phyloP scores from a whole-genome alignment of 2,888 invertebrate species.

The Ophioninae sp. region DNA sequence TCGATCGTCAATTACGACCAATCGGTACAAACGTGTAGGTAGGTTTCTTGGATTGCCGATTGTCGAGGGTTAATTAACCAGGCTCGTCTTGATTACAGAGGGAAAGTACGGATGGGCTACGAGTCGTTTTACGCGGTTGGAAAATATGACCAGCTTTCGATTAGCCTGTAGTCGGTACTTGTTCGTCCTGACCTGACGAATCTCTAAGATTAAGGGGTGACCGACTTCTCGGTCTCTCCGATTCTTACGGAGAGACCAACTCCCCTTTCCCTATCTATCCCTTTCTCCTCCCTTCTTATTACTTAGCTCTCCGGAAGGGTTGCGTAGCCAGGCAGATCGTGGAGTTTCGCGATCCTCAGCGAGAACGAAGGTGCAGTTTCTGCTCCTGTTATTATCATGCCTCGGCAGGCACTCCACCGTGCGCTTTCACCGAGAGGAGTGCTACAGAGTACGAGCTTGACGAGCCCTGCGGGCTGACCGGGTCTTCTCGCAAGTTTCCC shows the following conservation, averaged over 20 bases:
- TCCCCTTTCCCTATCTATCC: not conserved
- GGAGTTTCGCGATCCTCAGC: constrained; percentile 41
- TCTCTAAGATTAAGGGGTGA: constrained; percentile 14
- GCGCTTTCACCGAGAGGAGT: constrained; percentile 58
- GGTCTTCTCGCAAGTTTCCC: constrained; percentile 73
- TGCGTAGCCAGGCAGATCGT: constrained; percentile 26
- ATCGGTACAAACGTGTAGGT: not conserved
- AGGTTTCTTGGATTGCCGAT: not conserved
- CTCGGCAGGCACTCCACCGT: constrained; percentile 29
- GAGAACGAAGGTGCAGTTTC: constrained; percentile 36
- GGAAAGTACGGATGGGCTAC: too few relatives aligned
- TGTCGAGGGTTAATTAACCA: not conserved
- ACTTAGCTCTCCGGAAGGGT: constrained; percentile 12
- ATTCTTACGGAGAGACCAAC: constrained; percentile 43
- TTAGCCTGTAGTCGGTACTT: not conserved
- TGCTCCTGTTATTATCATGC: constrained; percentile 49
- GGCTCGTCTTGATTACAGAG: not conserved
- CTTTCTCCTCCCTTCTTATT: not conserved
- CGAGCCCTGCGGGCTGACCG: constrained; percentile 78
- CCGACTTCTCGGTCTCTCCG: constrained; percentile 37
- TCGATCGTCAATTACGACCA: not conserved
- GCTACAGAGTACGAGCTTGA: constrained; percentile 72
- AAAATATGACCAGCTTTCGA: too few relatives aligned
- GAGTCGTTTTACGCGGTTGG: too few relatives aligned
- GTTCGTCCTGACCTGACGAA: not conserved